phyloP scores from a whole-genome alignment of 2,888 invertebrate genomes.

The Onchidella celtica region DNA sequence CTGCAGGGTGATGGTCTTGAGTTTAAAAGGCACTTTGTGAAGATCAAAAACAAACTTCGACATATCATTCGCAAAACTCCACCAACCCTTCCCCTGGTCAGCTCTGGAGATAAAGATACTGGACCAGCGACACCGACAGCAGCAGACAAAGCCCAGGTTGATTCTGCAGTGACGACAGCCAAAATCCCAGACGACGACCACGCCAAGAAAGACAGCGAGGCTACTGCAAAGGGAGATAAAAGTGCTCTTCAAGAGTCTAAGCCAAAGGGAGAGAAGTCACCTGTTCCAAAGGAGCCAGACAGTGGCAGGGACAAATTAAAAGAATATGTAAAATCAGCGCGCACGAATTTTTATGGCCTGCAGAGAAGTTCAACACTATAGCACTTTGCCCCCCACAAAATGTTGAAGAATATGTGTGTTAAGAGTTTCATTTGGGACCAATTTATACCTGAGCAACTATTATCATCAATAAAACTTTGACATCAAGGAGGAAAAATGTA shows the following conservation, averaged over 20 bases:
- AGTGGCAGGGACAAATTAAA: background rate
- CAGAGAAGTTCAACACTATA: constrained; percentile 25
- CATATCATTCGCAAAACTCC: constrained; percentile 82
- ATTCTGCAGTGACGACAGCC: background rate
- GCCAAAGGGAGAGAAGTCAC: background rate
- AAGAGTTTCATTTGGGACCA: too few species aligned
- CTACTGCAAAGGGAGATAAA: background rate
- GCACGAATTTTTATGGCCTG: background rate
- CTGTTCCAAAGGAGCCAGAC: background rate
- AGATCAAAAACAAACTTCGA: constrained; percentile 84
- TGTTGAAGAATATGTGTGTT: too few species aligned
- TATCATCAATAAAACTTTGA: too few species aligned
- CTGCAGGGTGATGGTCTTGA: constrained; percentile 95
- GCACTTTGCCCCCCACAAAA: too few species aligned
- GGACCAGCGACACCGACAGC: background rate
- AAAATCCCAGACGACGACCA: background rate
- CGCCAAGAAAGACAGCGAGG: too few species aligned
- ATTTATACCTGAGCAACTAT: too few species aligned
- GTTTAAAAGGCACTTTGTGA: constrained; percentile 92
- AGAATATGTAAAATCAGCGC: background rate
- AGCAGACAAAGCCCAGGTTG: background rate
- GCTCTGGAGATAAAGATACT: background rate
- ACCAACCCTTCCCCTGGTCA: constrained; percentile 59
- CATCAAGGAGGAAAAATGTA: too few species aligned
- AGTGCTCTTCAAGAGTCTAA: background rate